Evolutionary conservation across 2,888 invertebrate genomes (phyloP).

Genomic region (Adela reaumurella): DNA sequence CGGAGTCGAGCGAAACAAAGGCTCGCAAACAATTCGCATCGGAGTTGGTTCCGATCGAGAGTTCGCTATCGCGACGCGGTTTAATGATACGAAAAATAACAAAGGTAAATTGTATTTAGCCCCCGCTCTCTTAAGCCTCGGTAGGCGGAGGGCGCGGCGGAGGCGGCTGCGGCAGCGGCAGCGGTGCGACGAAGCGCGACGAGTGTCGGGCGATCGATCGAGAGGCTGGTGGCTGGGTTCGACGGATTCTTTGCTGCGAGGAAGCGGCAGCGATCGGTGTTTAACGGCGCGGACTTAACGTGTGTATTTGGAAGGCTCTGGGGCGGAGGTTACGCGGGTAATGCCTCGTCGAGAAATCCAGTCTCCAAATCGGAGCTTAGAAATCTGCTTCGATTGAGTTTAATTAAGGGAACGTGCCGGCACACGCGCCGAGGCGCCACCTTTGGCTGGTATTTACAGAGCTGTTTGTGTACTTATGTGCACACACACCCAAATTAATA

Average conservation of each 20-base stretch:
- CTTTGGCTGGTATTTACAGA: too few relatives aligned
- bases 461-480: too few relatives aligned
- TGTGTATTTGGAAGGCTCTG: constrained; percentile 3
- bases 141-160: constrained; percentile 32
- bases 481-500: too few relatives aligned
- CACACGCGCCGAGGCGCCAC: too few relatives aligned
- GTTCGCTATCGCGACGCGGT: constrained; percentile 53
- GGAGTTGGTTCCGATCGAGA: constrained; percentile 52
- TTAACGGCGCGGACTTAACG: constrained; percentile 36
- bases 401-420: neutral
- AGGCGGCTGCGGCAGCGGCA: constrained; percentile 19
- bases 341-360: neutral
- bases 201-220: constrained; percentile 15
- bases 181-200: constrained; percentile 35
- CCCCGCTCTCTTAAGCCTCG: constrained; percentile 21
- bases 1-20: constrained; percentile 41
- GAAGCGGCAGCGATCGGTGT: constrained; percentile 28
- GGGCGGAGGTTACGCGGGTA: neutral
- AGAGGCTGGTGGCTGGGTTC: constrained; percentile 1
- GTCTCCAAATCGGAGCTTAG: neutral
- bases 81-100: constrained; percentile 59
- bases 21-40: constrained; percentile 54
- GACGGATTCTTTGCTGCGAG: neutral
- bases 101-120: constrained; percentile 57
- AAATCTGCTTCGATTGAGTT: neutral